Evolutionary conservation across 2,888 invertebrate species (phyloP).

Genomic region (Oscheius sp.): DNA sequence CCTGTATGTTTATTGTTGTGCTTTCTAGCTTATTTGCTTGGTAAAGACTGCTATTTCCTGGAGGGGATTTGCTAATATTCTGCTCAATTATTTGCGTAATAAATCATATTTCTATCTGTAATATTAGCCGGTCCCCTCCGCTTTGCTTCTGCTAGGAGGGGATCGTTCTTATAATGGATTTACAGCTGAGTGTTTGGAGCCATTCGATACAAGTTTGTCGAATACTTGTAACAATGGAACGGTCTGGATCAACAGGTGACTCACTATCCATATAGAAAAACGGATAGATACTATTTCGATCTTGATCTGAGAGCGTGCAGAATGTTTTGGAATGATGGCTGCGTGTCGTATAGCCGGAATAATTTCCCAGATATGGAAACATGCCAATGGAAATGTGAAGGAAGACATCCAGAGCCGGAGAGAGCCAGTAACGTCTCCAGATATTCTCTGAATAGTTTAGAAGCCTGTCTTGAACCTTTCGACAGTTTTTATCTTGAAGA

Average conservation of each 20-base stretch:
- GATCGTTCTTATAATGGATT: background rate
- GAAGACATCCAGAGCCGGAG: slow-evolving; percentile 48
- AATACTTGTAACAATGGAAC: slow-evolving; percentile 49
- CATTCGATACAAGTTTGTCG: slow-evolving; percentile 54
- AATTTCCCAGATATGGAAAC: slow-evolving; percentile 60
- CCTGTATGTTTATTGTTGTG: slow-evolving; percentile 33
- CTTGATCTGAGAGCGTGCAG: slow-evolving; percentile 52
- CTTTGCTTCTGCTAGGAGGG: slow-evolving; percentile 3
- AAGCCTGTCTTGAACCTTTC: slow-evolving; percentile 62
- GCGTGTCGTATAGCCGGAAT: slow-evolving; percentile 47
- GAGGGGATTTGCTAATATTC: slow-evolving; percentile 26
- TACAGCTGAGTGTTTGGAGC: slow-evolving; percentile 58
- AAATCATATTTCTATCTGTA: background rate
- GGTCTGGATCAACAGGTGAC: slow-evolving; percentile 45
- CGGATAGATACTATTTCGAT: slow-evolving; percentile 55
- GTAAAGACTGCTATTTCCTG: background rate
- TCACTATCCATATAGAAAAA: background rate
- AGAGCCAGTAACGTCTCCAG: background rate
- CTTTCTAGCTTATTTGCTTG: slow-evolving; percentile 8
- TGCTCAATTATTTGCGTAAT: too few relatives aligned
- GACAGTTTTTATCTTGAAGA: slow-evolving; percentile 61
- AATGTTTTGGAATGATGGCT: slow-evolving; percentile 68
- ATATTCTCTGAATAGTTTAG: slow-evolving; percentile 38
- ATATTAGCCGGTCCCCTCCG: slow-evolving; percentile 21
- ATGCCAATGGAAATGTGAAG: slow-evolving; percentile 66